Base-by-base conservation (phyloP, 37 sponge, comb jelly and placozoan species). In the Lycopodina hypogea region DNA sequence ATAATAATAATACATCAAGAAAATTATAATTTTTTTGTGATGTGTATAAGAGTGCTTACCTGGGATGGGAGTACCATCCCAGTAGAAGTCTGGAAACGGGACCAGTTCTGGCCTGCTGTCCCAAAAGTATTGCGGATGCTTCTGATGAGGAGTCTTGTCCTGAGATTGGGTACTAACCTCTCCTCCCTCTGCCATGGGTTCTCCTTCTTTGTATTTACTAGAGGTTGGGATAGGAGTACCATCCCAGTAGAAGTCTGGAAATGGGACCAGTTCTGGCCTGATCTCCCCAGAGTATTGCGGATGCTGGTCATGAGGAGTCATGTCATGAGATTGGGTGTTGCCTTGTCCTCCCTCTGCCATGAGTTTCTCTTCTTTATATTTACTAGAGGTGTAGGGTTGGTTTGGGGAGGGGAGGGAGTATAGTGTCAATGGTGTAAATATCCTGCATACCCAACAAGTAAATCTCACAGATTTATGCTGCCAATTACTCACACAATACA, bases 231-330 rank as follows among this genome's bases (percentile, higher is more conserved):
- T 42, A 34, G 87, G 68, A 0, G 39, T 51, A 15, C 71, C 69
- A 34, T 56, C 79, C 83, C 81, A 81, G 29, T 77, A 53, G 17
- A 92, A 68, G 33, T 92, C 92, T 1, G 85, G 92, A 41, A 92
- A 92, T 14, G 58, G 56, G 17, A 57, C 48, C 41, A 92, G 77
- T 42, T 81, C 85, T 8, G 89, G 85, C n/a, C 81, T 26, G 42
- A 15, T 53, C n/a, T 92, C 92, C 26, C 90, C 81, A 14, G 83
- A 76, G 61, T 83, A 89, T 72, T 89, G 90, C 60, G 81, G 83
- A 68, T 93, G 90, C 53, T 89, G 94, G 42, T 93, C 81, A 34
- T 85, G 84, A 8, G 84, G 86, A 17, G 88, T 87, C 39, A 81
- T 70, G 22, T 84, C 84, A 45, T 56, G 68, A 22, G 84, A 71